Evolutionary conservation across 2,888 invertebrate species (phyloP).

Genomic region (Drepanosiphum platanoidis): DNA sequence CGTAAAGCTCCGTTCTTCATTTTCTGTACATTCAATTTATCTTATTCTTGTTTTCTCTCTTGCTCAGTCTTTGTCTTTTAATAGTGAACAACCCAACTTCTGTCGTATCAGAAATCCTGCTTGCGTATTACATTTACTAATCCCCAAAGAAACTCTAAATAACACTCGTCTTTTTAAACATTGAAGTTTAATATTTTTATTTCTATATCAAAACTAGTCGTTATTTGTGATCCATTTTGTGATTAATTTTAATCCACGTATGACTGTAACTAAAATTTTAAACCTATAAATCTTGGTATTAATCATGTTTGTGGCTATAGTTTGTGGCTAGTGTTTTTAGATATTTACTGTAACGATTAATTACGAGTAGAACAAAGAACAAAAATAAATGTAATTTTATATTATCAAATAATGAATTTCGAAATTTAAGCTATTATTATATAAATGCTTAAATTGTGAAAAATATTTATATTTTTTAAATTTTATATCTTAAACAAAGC

Average conservation of each 20-base stretch:
- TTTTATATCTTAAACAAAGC: too few species aligned
- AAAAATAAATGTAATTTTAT: too few species aligned
- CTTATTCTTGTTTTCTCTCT: neutral
- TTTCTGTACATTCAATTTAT: neutral
- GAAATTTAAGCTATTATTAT: too few species aligned
- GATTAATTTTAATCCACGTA: neutral
- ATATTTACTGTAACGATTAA: too few species aligned
- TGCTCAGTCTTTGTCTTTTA: constrained; percentile 2
- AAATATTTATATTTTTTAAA: too few species aligned
- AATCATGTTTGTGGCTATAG: too few species aligned
- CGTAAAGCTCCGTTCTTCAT: neutral
- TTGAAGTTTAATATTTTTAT: neutral
- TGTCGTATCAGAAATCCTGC: neutral
- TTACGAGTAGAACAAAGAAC: too few species aligned
- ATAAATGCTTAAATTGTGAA: too few species aligned
- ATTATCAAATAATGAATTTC: too few species aligned
- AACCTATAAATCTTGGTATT: too few species aligned
- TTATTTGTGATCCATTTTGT: neutral
- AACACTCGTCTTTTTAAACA: neutral
- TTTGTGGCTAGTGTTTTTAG: too few species aligned
- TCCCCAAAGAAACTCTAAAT: neutral
- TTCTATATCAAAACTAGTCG: neutral
- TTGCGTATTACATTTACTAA: neutral
- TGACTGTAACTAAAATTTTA: too few species aligned
- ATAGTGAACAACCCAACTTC: constrained; percentile 3